Percentiles rank a stretch among this genome's conserved stretches.
Conservation (phyloP, 2,113 vertebrate genomes). For the Halichoeres trimaculatus region DNA sequence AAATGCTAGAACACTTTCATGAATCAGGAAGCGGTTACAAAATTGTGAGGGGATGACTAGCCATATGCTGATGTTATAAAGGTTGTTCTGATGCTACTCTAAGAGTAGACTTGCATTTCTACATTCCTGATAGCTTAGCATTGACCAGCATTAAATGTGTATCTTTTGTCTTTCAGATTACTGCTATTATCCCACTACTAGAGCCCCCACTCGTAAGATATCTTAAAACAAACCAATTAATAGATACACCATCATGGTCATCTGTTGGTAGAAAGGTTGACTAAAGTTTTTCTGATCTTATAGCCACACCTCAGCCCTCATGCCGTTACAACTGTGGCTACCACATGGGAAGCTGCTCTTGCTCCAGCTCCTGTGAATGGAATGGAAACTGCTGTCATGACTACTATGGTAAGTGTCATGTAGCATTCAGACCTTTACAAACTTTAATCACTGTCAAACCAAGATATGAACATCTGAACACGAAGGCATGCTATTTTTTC, state of each 20-base stretch:
- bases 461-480: no score
- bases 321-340: conserved; percentile 61
- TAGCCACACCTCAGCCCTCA: conserved; percentile 19
- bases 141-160: no score
- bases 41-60: no score
- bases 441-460: no score
- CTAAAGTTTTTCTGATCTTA: neutral
- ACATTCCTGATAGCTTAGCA: no score
- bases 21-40: no score
- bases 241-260: neutral
- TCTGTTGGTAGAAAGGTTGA: neutral
- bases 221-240: neutral
- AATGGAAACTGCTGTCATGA: conserved; percentile 48
- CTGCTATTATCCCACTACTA: neutral
- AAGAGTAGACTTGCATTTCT: no score
- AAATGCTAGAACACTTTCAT: no score
- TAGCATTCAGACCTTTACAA: no score
- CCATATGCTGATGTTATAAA: no score
- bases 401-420: neutral
- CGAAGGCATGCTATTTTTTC: no score
- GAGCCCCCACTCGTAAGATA: conserved; percentile 2
- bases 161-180: conserved; percentile 8
- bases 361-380: conserved; percentile 48
- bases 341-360: conserved; percentile 52
- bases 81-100: no score